These are phyloP conservation scores for Mesoligia furuncula DNA, from an alignment of 2,888 invertebrate species.

Conservation along the genomic window DNA sequence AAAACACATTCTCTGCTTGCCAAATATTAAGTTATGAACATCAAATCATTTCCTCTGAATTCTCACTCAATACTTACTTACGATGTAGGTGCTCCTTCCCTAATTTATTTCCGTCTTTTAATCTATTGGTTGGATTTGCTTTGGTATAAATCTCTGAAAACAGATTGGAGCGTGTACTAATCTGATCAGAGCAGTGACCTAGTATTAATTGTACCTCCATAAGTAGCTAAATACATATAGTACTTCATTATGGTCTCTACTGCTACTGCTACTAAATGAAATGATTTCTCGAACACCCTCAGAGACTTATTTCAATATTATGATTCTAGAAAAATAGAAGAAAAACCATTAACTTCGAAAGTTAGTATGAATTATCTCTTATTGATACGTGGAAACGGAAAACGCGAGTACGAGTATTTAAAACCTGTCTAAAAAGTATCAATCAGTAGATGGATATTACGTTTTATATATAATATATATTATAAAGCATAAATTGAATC, in stretches of 20 bases:
- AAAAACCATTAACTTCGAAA: neutral
- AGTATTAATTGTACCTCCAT: neutral
- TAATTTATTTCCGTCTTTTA: constrained; percentile 25
- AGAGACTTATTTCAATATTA: neutral
- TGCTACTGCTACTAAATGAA: neutral
- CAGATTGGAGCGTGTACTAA: constrained; percentile 4
- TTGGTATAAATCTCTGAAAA: constrained; percentile 14
- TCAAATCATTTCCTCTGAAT: constrained; percentile 48
- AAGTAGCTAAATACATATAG: neutral
- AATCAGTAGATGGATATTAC: neutral
- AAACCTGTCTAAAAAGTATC: neutral
- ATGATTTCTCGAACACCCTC: neutral
- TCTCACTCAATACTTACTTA: constrained; percentile 12
- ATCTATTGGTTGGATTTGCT: constrained; percentile 17
- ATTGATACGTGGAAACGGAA: neutral
- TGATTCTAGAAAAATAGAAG: neutral
- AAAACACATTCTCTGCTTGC: constrained; percentile 54
- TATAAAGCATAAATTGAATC: neutral
- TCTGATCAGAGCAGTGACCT: constrained; percentile 5
- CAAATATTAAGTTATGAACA: constrained; percentile 52
- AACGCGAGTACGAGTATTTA: constrained; percentile 8
- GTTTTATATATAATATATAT: neutral
- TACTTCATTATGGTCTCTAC: neutral
- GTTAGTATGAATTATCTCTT: neutral
- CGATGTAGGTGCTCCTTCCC: neutral